These are phyloP conservation scores for Notospermus geniculatus DNA, from an alignment of 1,140 invertebrate species.

Conservation along the genomic window DNA sequence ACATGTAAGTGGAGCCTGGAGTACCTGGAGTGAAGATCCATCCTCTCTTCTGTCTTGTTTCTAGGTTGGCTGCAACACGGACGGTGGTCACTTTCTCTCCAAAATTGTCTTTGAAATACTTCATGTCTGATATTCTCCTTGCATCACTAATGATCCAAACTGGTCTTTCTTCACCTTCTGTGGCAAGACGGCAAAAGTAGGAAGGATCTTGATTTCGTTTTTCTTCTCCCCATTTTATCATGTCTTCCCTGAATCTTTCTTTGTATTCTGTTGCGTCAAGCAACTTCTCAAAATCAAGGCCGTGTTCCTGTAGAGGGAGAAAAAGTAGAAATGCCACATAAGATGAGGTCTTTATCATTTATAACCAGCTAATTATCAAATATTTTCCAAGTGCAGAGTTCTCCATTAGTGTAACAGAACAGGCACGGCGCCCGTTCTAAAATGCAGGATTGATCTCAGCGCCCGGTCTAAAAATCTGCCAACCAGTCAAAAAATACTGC, in stretches of 20 bases:
- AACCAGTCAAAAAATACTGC: too few relatives aligned
- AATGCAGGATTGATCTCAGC: too few relatives aligned
- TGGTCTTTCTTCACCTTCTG: slow-evolving; percentile 30
- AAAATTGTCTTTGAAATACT: slow-evolving; percentile 77
- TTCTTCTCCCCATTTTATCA: slow-evolving; percentile 91
- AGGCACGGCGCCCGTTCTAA: too few relatives aligned
- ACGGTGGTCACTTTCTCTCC: slow-evolving; percentile 63
- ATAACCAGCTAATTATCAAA: too few relatives aligned
- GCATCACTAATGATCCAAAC: slow-evolving; percentile 90
- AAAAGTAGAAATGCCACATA: too few relatives aligned
- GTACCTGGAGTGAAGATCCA: slow-evolving; percentile 68
- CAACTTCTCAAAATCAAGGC: slow-evolving; percentile 73
- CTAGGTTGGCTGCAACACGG: slow-evolving; percentile 67
- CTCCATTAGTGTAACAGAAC: too few relatives aligned
- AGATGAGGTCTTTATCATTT: too few relatives aligned
- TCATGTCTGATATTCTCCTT: slow-evolving; percentile 78
- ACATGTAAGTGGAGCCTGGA: too few relatives aligned
- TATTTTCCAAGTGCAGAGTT: too few relatives aligned
- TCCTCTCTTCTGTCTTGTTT: slow-evolving; percentile 68
- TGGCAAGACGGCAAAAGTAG: slow-evolving; percentile 75
- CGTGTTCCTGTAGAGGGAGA: slow-evolving; percentile 57
- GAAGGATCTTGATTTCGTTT: slow-evolving; percentile 74
- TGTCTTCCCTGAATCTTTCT: slow-evolving; percentile 79
- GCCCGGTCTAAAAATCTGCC: too few relatives aligned
- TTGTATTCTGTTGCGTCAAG: slow-evolving; percentile 78